Evolutionary conservation across 2,888 invertebrate species (phyloP), one percentile per base, ranked within the genome.

Genomic region (Phlogophora meticulosa): DNA sequence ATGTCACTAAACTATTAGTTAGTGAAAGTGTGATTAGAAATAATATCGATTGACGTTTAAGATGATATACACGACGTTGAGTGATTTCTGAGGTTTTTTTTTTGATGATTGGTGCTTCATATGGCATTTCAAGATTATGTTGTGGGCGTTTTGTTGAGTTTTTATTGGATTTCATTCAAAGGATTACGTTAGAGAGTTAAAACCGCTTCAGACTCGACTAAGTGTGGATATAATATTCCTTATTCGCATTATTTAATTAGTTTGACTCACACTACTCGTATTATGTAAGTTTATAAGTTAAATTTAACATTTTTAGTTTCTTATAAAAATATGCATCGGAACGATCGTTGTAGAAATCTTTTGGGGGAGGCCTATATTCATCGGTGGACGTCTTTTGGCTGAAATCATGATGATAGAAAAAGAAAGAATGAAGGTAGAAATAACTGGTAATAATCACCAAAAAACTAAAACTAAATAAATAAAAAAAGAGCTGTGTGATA

Each of bases 11-110:
- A 55, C 43, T 28, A 38, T 32, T 17, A 38, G 32, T 38, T n/a
- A 43, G 76, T 74, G 76, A 74, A 74, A 75, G 76, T 69, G 22
- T 51, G 22, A 59, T 56, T 62, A 20, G 4, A 59, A 59, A 40
- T 46, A 13, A 48, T 59, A 62, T 40, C 42, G 38, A 38, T 36
- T 43, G 64, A 75, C 42, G 49, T 76, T 55, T 59, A 10, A 56
- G 24, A 60, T 17, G 56, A 40, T 53, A 32, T 32, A 52, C 17
- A 15, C 4, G 69, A 48, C 24, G 24, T 52, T 17, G 60, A 60
- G 74, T 57, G 34, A 17, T 34, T 20, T 46, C 20, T 2, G 52
- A 24, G 32, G 15, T 42, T 0, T 7, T 24, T 48, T 24, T 42
- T 42, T 20, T 32, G 11, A 13, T 46, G 43, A 45, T 55, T 28